phyloP scores from a whole-genome alignment of 2,113 vertebrate genomes.

The Manacus vitellinus region DNA sequence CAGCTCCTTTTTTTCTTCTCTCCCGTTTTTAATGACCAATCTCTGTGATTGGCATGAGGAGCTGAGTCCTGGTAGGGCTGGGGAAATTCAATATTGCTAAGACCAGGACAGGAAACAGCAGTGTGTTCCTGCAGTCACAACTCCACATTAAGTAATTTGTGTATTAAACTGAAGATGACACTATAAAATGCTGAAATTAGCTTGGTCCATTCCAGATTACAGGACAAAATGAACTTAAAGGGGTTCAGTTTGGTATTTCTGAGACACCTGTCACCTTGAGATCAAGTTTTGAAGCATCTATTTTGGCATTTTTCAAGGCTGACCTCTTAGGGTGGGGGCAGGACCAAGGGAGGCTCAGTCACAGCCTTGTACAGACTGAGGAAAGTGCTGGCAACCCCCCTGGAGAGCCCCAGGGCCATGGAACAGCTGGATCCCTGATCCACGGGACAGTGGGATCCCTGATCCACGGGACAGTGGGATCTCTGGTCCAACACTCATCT shows the following conservation, averaged over 20 bases:
- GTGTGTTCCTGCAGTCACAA: constrained; percentile 43
- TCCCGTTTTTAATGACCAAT: constrained; percentile 28
- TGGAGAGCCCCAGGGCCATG: neutral
- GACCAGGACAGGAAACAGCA: constrained; percentile 64
- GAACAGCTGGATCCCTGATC: neutral
- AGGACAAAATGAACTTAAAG: neutral
- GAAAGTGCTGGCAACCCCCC: fast-evolving
- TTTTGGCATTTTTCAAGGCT: neutral
- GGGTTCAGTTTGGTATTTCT: neutral
- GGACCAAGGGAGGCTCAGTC: neutral
- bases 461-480: neutral
- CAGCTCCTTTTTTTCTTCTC: constrained; percentile 3
- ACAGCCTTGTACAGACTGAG: neutral
- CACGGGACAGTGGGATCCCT: neutral
- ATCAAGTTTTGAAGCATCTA: neutral
- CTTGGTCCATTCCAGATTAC: neutral
- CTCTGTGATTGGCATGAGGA: constrained; percentile 32
- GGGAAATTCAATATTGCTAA: constrained; percentile 65
- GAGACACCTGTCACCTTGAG: neutral
- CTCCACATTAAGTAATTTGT: constrained; percentile 53
- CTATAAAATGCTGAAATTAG: neutral
- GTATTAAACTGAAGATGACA: constrained; percentile 40
- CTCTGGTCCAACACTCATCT: fast-evolving
- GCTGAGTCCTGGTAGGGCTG: neutral
- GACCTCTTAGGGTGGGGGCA: neutral